phyloP scores from a whole-genome alignment of 2,888 invertebrate genomes.

The Shargacucullia verbasci region DNA sequence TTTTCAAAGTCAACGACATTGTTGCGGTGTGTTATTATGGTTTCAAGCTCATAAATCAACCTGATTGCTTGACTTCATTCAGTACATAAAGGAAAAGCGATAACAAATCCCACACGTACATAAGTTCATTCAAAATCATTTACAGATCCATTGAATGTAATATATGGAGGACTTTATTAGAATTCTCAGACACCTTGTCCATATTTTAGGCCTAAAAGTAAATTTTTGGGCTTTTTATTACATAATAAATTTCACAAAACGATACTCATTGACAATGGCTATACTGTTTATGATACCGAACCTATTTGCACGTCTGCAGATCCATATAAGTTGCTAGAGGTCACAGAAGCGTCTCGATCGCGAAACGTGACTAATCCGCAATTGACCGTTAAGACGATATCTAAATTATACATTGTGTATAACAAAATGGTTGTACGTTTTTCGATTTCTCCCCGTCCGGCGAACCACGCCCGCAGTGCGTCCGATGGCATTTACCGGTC shows the following conservation, averaged over 20 bases:
- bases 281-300: slow-evolving; percentile 8
- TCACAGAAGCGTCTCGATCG: slow-evolving; percentile 67
- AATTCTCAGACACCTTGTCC: slow-evolving; percentile 3
- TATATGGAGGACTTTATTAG: slow-evolving; percentile 48
- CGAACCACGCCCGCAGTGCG: slow-evolving; percentile 66
- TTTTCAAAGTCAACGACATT: slow-evolving; percentile 54
- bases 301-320: slow-evolving; percentile 36
- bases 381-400: slow-evolving; percentile 73
- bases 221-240: slow-evolving; percentile 46
- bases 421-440: slow-evolving; percentile 63
- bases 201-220: slow-evolving; percentile 30
- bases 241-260: slow-evolving; percentile 38
- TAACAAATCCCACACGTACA: slow-evolving; percentile 15
- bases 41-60: slow-evolving; percentile 41
- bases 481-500: slow-evolving; percentile 75
- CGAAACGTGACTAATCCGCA: slow-evolving; percentile 73
- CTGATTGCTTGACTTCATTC: slow-evolving; percentile 41
- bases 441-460: slow-evolving; percentile 57
- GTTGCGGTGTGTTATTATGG: slow-evolving; percentile 48
- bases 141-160: slow-evolving; percentile 26
- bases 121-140: not conserved
- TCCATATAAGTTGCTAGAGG: slow-evolving; percentile 48
- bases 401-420: slow-evolving; percentile 75
- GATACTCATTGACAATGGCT: slow-evolving; percentile 27
- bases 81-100: slow-evolving; percentile 36